A percentile compares a stretch with the other conserved stretches of the same genome.
These are phyloP conservation scores for Spodoptera littoralis DNA, from an alignment of 2,888 invertebrate species.

Conservation along the genomic window DNA sequence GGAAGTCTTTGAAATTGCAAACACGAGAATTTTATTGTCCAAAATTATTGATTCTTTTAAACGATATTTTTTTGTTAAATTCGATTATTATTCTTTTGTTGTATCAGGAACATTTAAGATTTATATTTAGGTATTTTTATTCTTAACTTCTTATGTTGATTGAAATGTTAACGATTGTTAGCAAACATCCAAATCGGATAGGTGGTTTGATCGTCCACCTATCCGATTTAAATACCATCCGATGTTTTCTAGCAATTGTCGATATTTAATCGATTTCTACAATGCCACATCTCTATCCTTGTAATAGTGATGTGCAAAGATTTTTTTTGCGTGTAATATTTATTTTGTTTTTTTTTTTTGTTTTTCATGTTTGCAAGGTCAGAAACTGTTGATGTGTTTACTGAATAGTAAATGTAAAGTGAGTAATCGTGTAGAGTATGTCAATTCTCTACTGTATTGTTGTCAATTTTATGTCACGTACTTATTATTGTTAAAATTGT, in stretches of 20 bases:
- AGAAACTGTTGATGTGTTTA: slow-evolving; percentile 46
- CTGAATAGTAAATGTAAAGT: slow-evolving; percentile 34
- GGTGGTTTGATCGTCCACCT: slow-evolving; percentile 47
- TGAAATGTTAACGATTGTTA: slow-evolving; percentile 15
- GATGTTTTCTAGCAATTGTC: slow-evolving; percentile 14
- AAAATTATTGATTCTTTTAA: background rate
- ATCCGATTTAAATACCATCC: slow-evolving; percentile 18
- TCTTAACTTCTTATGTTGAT: slow-evolving; percentile 8
- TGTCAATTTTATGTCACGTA: slow-evolving; percentile 64
- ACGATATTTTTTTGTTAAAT: background rate
- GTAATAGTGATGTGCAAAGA: slow-evolving; percentile 8
- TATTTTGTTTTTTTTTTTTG: background rate
- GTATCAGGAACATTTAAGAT: too few species aligned
- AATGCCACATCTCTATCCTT: slow-evolving; percentile 9
- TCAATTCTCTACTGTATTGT: slow-evolving; percentile 58
- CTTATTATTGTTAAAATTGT: slow-evolving; percentile 27
- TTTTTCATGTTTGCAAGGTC: slow-evolving; percentile 62
- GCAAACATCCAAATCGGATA: slow-evolving; percentile 11
- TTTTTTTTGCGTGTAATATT: background rate
- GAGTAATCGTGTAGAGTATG: slow-evolving; percentile 60
- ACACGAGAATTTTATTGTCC: slow-evolving; percentile 33
- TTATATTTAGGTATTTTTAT: too few species aligned
- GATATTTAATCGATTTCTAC: slow-evolving; percentile 13
- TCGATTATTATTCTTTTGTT: too few species aligned
- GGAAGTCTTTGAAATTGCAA: slow-evolving; percentile 70